Evolutionary conservation across 2,888 invertebrate species (phyloP).

Genomic region (Glyphotaelius pellucidus): DNA sequence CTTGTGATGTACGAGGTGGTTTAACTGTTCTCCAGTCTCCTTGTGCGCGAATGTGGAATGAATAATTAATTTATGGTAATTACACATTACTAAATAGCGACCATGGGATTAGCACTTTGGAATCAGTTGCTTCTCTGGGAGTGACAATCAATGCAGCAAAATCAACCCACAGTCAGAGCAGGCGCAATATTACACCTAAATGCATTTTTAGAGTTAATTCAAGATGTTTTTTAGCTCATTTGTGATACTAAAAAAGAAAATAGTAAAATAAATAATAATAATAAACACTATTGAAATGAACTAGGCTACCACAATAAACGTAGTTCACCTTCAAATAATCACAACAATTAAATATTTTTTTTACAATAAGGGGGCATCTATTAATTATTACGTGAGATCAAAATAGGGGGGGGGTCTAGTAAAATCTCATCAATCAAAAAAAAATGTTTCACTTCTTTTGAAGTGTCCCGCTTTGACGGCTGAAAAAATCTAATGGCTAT

Average conservation of each 20-base stretch:
- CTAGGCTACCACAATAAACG: not conserved
- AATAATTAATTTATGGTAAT: not conserved
- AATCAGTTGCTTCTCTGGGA: not conserved
- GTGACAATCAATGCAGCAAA: not conserved
- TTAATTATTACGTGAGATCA: too few relatives aligned
- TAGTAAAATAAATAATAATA: too few relatives aligned
- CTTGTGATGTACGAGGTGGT: not conserved
- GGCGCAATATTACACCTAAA: not conserved
- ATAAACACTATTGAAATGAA: not conserved
- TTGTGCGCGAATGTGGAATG: not conserved
- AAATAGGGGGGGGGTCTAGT: too few relatives aligned
- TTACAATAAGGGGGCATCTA: too few relatives aligned
- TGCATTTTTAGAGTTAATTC: not conserved
- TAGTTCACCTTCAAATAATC: not conserved
- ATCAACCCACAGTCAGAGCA: not conserved
- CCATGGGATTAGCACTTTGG: not conserved
- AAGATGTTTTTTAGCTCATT: not conserved
- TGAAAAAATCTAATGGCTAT: too few relatives aligned
- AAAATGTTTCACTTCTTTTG: too few relatives aligned
- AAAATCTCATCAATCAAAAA: too few relatives aligned
- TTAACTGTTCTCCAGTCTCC: not conserved
- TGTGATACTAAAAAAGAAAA: not conserved
- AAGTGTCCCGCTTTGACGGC: too few relatives aligned
- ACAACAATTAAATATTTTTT: not conserved
- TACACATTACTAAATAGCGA: not conserved